A percentile compares a stretch with the other conserved stretches of the same genome.
Evolutionary conservation across 2,113 vertebrate species (phyloP).

Genomic region (Scartelaos histophorus): DNA sequence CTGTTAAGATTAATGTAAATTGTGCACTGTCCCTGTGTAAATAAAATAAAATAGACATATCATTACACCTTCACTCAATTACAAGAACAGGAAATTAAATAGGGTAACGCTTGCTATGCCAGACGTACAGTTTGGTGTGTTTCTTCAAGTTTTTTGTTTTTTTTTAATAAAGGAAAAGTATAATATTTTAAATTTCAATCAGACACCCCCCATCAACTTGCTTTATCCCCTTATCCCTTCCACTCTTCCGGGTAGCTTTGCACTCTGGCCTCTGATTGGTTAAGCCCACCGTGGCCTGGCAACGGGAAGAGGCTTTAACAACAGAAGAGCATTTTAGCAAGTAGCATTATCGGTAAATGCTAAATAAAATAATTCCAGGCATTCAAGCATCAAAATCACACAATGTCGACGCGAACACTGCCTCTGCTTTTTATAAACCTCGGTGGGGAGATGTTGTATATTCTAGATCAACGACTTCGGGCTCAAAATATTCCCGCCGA

Average conservation of each 20-base stretch:
- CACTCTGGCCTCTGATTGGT: conserved; percentile 74
- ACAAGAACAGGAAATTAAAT: not conserved
- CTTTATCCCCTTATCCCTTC: not conserved
- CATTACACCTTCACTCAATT: no score
- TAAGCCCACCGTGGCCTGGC: conserved; percentile 67
- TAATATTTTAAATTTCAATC: not conserved
- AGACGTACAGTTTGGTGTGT: not conserved
- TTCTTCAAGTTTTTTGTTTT: not conserved
- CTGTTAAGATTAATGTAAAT: no score
- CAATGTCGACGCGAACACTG: conserved; percentile 86
- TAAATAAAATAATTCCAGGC: not conserved
- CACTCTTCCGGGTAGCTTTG: not conserved
- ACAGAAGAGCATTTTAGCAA: conserved; percentile 17
- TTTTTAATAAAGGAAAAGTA: not conserved
- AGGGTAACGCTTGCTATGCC: not conserved
- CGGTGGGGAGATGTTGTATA: conserved; percentile 97
- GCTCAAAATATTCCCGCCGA: conserved; percentile 92
- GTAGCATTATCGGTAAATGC: conserved; percentile 14
- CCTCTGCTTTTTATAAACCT: conserved; percentile 95
- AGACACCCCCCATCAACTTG: not conserved
- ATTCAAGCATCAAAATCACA: not conserved
- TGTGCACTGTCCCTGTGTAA: no score
- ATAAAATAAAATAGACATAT: no score
- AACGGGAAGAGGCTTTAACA: conserved; percentile 67
- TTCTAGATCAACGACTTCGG: conserved; percentile 91